These are phyloP conservation scores for Acronicta psi DNA, from an alignment of 2,888 invertebrate species.

Conservation along the genomic window DNA sequence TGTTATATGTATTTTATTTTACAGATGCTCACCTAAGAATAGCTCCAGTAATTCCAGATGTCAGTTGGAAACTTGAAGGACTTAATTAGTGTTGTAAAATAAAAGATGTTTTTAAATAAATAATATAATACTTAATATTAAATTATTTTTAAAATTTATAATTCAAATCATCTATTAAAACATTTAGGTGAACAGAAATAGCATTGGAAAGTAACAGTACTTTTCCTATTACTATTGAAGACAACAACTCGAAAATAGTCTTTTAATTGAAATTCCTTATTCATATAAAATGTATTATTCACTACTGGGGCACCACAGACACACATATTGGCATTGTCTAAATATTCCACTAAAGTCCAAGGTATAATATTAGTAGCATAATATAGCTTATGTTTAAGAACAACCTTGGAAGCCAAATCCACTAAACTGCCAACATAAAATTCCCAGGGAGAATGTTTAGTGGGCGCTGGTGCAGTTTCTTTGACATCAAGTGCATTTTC, in stretches of 20 bases:
- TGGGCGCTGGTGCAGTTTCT: slow-evolving; percentile 36
- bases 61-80: slow-evolving; percentile 89
- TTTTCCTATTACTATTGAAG: slow-evolving; percentile 72
- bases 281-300: slow-evolving; percentile 66
- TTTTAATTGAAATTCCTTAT: slow-evolving; percentile 76
- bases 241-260: slow-evolving; percentile 77
- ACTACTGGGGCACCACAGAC: slow-evolving; percentile 88
- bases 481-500: slow-evolving; percentile 84
- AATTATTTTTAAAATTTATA: slow-evolving; percentile 28
- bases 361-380: slow-evolving; percentile 90
- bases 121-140: slow-evolving; percentile 36
- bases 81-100: slow-evolving; percentile 64
- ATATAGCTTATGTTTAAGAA: slow-evolving; percentile 84
- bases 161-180: slow-evolving; percentile 57
- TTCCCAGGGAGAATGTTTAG: slow-evolving; percentile 68
- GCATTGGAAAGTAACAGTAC: slow-evolving; percentile 87
- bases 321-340: slow-evolving; percentile 90
- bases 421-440: slow-evolving; percentile 85
- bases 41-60: slow-evolving; percentile 88
- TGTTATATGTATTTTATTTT: slow-evolving; percentile 69
- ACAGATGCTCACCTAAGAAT: slow-evolving; percentile 90
- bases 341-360: slow-evolving; percentile 87
- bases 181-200: slow-evolving; percentile 90
- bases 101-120: slow-evolving; percentile 36
- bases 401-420: slow-evolving; percentile 86